Percentiles rank a stretch among this genome's conserved stretches.
These are phyloP conservation scores for Mesopsocus fuscifrons DNA, from an alignment of 2,888 invertebrate species.

Conservation along the genomic window DNA sequence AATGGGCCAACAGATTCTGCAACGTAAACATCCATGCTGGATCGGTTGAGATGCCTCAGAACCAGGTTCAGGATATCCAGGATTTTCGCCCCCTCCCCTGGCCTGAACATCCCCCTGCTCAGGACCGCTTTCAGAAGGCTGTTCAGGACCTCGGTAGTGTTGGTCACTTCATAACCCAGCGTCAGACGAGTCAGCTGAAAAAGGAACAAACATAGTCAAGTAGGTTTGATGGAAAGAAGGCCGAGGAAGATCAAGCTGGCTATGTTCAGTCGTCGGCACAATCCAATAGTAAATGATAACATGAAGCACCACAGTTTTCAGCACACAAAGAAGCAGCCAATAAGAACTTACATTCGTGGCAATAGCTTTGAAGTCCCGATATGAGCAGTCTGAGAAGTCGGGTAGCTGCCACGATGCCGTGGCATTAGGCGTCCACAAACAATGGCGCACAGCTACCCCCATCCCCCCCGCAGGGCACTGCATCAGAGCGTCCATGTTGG, in stretches of 20 bases:
- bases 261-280: no score
- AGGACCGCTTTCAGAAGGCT: slow-evolving; percentile 35
- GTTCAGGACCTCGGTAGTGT: slow-evolving; percentile 33
- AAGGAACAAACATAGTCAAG: slow-evolving; percentile 13
- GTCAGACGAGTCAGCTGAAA: slow-evolving; percentile 33
- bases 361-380: slow-evolving; percentile 39
- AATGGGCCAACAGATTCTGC: slow-evolving; percentile 34
- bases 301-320: no score
- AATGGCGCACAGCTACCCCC: slow-evolving; percentile 32
- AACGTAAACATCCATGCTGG: slow-evolving; percentile 27
- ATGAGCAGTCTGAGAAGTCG: slow-evolving; percentile 54
- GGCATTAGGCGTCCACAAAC: slow-evolving; percentile 37
- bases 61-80: slow-evolving; percentile 36
- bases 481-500: slow-evolving; percentile 40
- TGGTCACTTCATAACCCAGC: slow-evolving; percentile 43
- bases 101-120: slow-evolving; percentile 31
- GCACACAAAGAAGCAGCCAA: no score
- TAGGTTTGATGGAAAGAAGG: slow-evolving; percentile 3
- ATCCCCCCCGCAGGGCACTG: slow-evolving; percentile 16
- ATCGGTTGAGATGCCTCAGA: slow-evolving; percentile 31
- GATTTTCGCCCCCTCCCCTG: slow-evolving; percentile 45
- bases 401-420: slow-evolving; percentile 55
- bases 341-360: slow-evolving; percentile 43
- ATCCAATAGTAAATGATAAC: no score
- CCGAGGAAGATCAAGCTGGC: no score